Evolutionary conservation across 2,888 invertebrate genomes (phyloP), one percentile per base, ranked within the genome.

Genomic region (Belgica antarctica): DNA sequence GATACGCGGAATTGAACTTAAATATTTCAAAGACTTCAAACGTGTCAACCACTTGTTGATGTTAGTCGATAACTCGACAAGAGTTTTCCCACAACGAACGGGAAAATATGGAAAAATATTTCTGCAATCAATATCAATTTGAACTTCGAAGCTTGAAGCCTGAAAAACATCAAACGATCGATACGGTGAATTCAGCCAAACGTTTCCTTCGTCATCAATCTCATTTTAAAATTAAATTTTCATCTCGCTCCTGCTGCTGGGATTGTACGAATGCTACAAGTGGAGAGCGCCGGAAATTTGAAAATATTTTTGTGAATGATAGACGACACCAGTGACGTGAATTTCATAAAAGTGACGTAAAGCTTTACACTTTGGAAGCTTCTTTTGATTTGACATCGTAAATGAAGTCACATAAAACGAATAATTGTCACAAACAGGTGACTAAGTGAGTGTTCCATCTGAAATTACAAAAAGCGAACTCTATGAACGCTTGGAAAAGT

Each of bases 91-190:
- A 41, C 12, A 10, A 41, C 41, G 12, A 12, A n/a, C n/a, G n/a
- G n/a, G n/a, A n/a, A n/a, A n/a, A n/a, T n/a, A n/a, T n/a, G n/a
- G n/a, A n/a, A n/a, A n/a, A 15, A 10, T 41, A n/a, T 5, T 15
- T 41, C 10, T 41, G 12, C 41, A 41, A 41, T 41, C 41, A 41
- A 41, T 41, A 41, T 41, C 41, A 5, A 41, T 41, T 41, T 41
- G 41, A 41, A 41, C 41, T 12, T 41, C 41, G 41, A 41, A 41
- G 41, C 10, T n/a, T n/a, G n/a, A n/a, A n/a, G n/a, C n/a, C n/a
- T 4, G 41, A 41, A 41, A 41, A 41, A 41, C 15, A 41, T 41
- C 41, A 41, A 41, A 41, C 41, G 41, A 41, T 41, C n/a, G 41
- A 41, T 4, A 41, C 2, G 34, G 7, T 5, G 15, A 41, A 41